Conservation (phyloP, 2,888 invertebrate genomes). For the Eremobia ochroleuca region DNA sequence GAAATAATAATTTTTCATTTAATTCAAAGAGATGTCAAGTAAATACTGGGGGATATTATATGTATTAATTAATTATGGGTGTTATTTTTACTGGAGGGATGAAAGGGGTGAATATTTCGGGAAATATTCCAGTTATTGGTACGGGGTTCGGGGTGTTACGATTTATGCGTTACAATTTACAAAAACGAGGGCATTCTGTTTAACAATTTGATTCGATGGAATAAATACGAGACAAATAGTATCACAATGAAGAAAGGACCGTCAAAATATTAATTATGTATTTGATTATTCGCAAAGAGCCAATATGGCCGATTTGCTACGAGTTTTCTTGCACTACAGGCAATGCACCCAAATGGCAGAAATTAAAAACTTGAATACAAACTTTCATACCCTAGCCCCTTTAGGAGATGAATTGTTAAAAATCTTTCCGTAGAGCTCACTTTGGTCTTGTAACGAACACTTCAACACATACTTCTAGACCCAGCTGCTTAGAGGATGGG, state of each 20-base stretch:
- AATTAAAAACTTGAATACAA: not conserved
- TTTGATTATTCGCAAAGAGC: not conserved
- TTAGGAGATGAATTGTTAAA: not conserved
- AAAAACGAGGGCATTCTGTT: not conserved
- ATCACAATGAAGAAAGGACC: not conserved
- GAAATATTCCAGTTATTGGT: slow-evolving; percentile 47
- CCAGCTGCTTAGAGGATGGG: not conserved
- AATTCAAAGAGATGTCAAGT: slow-evolving; percentile 77
- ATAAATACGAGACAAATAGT: not conserved
- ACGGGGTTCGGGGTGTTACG: not conserved
- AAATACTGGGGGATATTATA: slow-evolving; percentile 65
- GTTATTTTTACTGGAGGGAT: slow-evolving; percentile 54
- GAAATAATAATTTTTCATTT: slow-evolving; percentile 78
- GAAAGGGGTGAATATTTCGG: slow-evolving; percentile 42
- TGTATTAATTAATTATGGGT: slow-evolving; percentile 63
- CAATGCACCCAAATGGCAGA: not conserved
- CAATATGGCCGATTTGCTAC: not conserved
- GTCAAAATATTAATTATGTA: not conserved
- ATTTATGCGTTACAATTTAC: slow-evolving; percentile 21
- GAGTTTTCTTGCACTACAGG: not conserved
- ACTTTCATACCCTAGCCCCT: not conserved
- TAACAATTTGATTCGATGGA: not conserved
- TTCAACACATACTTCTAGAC: not conserved
- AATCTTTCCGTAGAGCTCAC: not conserved
- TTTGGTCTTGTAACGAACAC: not conserved